Conservation (phyloP, 2,113 vertebrate species). For the Tetrao urogallus region DNA sequence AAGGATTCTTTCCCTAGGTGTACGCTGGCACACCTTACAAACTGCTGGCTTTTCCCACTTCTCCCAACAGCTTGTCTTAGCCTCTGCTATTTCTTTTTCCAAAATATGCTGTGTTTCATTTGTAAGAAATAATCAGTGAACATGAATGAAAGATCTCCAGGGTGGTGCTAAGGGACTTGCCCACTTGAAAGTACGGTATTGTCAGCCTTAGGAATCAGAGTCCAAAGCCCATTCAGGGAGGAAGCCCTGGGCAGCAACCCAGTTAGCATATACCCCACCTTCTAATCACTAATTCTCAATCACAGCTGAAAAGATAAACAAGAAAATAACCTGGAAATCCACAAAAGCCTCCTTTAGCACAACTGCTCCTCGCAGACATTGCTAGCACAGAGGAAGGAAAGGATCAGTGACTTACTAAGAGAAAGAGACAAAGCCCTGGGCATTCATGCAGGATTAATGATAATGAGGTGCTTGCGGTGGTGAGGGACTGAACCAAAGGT, state of each 20-base stretch:
- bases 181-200: background rate
- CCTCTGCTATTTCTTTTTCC: background rate
- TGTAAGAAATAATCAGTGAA: background rate
- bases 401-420: background rate
- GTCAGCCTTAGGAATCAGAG: background rate
- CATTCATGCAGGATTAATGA: conserved; percentile 65
- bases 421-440: conserved; percentile 41
- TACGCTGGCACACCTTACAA: background rate
- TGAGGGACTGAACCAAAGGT: conserved; percentile 66
- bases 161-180: background rate
- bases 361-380: background rate
- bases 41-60: background rate
- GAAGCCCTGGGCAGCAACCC: background rate
- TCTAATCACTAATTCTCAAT: background rate
- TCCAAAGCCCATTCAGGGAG: background rate
- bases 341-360: background rate
- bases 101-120: background rate
- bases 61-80: background rate
- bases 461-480: conserved; percentile 61
- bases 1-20: background rate
- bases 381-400: background rate
- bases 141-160: background rate
- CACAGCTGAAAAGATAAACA: background rate
- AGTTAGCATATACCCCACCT: background rate
- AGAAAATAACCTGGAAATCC: background rate